Conservation (phyloP, 2,113 vertebrate genomes). For the Psittacus erithacus region DNA sequence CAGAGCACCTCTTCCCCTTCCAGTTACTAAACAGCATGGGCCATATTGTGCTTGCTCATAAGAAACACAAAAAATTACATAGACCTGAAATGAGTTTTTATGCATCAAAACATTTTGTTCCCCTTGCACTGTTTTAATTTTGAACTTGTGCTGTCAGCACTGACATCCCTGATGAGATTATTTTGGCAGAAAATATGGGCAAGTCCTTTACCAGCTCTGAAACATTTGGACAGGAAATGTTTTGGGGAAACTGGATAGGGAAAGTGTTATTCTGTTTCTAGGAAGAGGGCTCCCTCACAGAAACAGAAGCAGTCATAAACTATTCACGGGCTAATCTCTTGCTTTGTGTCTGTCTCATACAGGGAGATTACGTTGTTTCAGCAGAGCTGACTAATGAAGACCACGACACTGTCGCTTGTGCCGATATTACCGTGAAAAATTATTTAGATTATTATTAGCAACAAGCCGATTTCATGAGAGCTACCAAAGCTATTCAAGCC, state of each 20-base stretch:
- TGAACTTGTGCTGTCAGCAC: slow-evolving; percentile 1
- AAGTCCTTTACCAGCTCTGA: background rate
- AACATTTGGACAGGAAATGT: background rate
- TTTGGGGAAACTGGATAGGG: background rate
- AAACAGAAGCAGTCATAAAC: background rate
- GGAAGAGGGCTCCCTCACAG: background rate
- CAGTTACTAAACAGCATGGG: background rate
- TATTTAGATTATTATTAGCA: slow-evolving; percentile 44
- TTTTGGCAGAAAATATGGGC: background rate
- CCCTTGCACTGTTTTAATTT: background rate
- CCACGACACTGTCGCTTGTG: slow-evolving; percentile 48
- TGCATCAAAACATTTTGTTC: background rate
- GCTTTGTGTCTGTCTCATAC: background rate
- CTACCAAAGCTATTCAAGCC: background rate
- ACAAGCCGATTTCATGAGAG: background rate
- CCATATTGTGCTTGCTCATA: background rate
- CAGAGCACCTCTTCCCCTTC: background rate
- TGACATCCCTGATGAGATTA: background rate
- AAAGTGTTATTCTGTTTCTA: background rate
- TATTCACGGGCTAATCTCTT: background rate
- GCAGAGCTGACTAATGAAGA: slow-evolving; percentile 69
- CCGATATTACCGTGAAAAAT: slow-evolving; percentile 55
- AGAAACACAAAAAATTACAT: background rate
- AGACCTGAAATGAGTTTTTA: background rate
- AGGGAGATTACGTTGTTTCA: slow-evolving; percentile 72